These are phyloP conservation scores for Kuschelorhynchus macadamiae DNA, from an alignment of 2,888 invertebrate species.

Conservation along the genomic window DNA sequence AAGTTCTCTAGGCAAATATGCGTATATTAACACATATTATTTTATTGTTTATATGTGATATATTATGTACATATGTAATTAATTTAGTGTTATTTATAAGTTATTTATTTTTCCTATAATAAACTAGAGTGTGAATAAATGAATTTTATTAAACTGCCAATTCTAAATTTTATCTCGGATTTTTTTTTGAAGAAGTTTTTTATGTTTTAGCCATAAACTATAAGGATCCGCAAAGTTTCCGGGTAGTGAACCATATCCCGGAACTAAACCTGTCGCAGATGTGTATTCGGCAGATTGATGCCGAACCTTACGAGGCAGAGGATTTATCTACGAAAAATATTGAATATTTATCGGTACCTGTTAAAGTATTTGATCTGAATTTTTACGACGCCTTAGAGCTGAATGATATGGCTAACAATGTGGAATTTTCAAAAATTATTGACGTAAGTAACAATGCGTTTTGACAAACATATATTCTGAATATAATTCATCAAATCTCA, in stretches of 20 bases:
- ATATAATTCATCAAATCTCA: no score
- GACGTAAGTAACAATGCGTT: slow-evolving; percentile 21
- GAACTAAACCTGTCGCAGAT: slow-evolving; percentile 62
- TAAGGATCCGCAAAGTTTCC: slow-evolving; percentile 42
- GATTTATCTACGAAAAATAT: slow-evolving; percentile 73
- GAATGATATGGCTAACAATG: slow-evolving; percentile 59
- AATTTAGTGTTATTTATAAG: no score
- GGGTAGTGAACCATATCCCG: slow-evolving; percentile 39
- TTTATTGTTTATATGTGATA: no score
- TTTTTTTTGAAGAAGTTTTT: no score
- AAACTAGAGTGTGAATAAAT: no score
- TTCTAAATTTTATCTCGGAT: no score
- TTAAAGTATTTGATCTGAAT: slow-evolving; percentile 73
- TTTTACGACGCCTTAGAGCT: slow-evolving; percentile 75
- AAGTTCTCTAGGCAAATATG: no score
- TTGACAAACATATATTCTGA: no score
- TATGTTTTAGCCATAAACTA: slow-evolving; percentile 41
- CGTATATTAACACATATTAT: no score
- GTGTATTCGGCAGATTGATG: slow-evolving; percentile 62
- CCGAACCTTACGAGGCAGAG: slow-evolving; percentile 80
- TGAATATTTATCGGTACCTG: slow-evolving; percentile 74
- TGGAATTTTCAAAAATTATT: slow-evolving; percentile 54
- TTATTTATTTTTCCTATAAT: no score
- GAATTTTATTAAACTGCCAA: no score
- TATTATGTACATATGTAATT: no score